Evolutionary conservation across 2,888 invertebrate species (phyloP).

Genomic region (Plebejus anna): DNA sequence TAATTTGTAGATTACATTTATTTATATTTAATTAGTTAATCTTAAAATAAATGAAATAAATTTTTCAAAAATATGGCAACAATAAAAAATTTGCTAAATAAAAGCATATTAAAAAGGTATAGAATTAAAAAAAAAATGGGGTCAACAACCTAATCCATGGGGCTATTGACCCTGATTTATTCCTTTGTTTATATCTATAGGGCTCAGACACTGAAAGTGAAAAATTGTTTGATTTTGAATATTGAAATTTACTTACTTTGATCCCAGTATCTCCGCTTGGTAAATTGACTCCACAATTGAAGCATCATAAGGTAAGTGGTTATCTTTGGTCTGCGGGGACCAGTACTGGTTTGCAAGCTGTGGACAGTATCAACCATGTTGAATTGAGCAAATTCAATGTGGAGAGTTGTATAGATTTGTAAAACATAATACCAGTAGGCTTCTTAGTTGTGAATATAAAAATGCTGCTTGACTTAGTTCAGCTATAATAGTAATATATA

Average conservation of each 20-base stretch:
- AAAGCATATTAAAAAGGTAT: constrained; percentile 38
- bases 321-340: constrained; percentile 89
- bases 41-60: background rate
- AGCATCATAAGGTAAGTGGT: constrained; percentile 87
- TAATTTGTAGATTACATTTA: background rate
- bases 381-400: constrained; percentile 65
- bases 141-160: constrained; percentile 65
- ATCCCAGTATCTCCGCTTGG: constrained; percentile 89
- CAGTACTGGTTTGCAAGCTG: constrained; percentile 95
- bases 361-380: constrained; percentile 60
- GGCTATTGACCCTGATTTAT: constrained; percentile 62
- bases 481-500: background rate
- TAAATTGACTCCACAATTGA: constrained; percentile 94
- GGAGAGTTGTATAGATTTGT: constrained; percentile 69
- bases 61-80: background rate
- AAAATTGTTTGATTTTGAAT: constrained; percentile 36
- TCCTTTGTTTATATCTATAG: constrained; percentile 68
- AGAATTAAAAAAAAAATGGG: constrained; percentile 56
- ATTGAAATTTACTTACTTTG: constrained; percentile 80
- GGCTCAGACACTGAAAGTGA: constrained; percentile 54
- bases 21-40: background rate
- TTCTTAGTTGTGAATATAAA: constrained; percentile 40
- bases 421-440: constrained; percentile 63
- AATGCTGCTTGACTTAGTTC: constrained; percentile 37
- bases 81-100: background rate